Conservation (phyloP, 2,888 invertebrate species). For the Venustoraphidia nigricollis region DNA sequence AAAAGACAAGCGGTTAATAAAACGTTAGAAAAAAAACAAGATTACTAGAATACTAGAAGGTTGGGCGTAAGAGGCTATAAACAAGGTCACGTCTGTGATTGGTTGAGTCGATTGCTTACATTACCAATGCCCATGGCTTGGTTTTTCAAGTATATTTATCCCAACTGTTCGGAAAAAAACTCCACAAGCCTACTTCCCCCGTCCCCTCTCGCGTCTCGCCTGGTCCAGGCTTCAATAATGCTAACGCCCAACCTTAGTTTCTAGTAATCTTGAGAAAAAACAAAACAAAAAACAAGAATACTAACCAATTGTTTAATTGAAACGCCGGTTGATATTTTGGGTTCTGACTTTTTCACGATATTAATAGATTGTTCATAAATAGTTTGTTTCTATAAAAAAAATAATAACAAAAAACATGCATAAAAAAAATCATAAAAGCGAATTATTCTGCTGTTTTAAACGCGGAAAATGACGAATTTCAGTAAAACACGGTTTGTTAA, state of each 20-base stretch:
- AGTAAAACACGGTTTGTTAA: neutral
- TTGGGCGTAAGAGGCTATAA: too few species aligned
- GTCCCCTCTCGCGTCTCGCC: too few species aligned
- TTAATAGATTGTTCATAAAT: slow-evolving; percentile 21
- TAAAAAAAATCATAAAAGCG: slow-evolving; percentile 7
- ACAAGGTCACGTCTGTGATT: too few species aligned
- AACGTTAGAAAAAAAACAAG: neutral
- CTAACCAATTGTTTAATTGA: slow-evolving; percentile 34
- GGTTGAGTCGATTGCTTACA: too few species aligned
- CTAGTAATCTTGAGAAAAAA: too few species aligned
- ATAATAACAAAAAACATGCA: slow-evolving; percentile 12
- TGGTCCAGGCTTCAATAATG: too few species aligned
- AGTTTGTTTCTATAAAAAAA: slow-evolving; percentile 18
- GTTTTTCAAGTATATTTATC: too few species aligned
- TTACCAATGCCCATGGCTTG: too few species aligned
- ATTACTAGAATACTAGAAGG: too few species aligned
- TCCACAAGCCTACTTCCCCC: too few species aligned
- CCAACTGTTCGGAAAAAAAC: too few species aligned
- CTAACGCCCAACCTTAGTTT: too few species aligned
- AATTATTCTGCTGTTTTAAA: neutral
- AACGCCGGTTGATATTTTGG: slow-evolving; percentile 29
- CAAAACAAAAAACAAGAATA: slow-evolving; percentile 9
- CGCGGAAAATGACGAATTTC: neutral
- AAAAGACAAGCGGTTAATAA: neutral
- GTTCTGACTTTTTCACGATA: slow-evolving; percentile 9